phyloP scores from a whole-genome alignment of 2,113 vertebrate genomes.

The Trichomycterus rosablanca region DNA sequence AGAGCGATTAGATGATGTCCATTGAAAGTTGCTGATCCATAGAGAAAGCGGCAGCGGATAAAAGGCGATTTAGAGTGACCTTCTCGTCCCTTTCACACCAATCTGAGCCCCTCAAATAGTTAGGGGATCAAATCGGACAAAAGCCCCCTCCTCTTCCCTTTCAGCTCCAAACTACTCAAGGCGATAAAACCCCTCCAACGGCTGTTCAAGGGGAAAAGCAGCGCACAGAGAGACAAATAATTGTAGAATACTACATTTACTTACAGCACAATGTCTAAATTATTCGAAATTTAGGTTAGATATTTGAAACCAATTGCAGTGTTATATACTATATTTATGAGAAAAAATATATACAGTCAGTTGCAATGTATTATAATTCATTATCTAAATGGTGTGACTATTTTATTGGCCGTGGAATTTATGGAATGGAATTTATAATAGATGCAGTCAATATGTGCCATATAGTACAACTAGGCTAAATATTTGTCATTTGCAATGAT shows the following conservation, averaged over 20 bases:
- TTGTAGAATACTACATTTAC: background rate
- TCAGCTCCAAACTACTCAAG: slow-evolving; percentile 78
- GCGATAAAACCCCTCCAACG: slow-evolving; percentile 67
- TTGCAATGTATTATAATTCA: too few species aligned
- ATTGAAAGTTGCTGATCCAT: slow-evolving; percentile 95
- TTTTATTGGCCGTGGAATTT: too few species aligned
- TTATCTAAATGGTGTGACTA: too few species aligned
- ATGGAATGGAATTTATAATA: too few species aligned
- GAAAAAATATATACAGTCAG: too few species aligned
- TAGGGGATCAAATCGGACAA: slow-evolving; percentile 85
- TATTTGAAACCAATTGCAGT: too few species aligned
- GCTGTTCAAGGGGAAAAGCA: slow-evolving; percentile 22
- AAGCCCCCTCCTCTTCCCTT: slow-evolving; percentile 76
- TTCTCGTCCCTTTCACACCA: slow-evolving; percentile 92
- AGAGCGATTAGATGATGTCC: slow-evolving; percentile 88
- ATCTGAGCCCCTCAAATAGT: slow-evolving; percentile 85
- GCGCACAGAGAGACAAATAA: slow-evolving; percentile 6
- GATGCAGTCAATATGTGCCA: too few species aligned
- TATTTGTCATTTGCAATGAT: background rate
- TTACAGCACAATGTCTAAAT: slow-evolving; percentile 1
- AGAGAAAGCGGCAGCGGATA: slow-evolving; percentile 87
- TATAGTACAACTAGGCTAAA: too few species aligned
- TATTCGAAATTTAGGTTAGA: too few species aligned
- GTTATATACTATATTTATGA: too few species aligned
- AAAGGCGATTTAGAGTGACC: slow-evolving; percentile 97